Evolutionary conservation across 35 echinoderm and acorn worm species (phyloP).

Genomic region (Ophiothrix spiculata): DNA sequence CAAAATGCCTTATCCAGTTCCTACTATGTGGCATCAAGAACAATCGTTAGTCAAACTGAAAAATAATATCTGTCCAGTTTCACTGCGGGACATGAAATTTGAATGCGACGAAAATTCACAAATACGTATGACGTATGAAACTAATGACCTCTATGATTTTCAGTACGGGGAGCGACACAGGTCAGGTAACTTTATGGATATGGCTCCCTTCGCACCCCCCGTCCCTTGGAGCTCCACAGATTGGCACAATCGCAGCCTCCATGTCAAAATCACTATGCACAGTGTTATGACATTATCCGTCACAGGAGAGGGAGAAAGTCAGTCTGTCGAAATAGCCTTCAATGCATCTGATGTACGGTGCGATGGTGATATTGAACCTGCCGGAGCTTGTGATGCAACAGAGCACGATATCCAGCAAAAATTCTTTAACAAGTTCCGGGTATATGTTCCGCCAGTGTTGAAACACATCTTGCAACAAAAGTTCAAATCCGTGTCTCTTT

Average conservation of each 20-base stretch:
- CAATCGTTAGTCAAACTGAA: not conserved
- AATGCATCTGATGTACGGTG: not conserved
- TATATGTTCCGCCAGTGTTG: not conserved
- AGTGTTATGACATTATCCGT: not conserved
- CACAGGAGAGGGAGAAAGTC: not conserved
- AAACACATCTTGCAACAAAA: not conserved
- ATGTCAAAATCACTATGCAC: not conserved
- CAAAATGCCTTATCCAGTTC: not conserved
- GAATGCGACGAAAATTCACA: not conserved
- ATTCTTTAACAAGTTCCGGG: not conserved
- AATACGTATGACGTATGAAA: not conserved
- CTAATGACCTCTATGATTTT: not conserved
- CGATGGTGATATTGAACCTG: conserved; percentile 1
- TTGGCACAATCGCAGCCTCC: not conserved
- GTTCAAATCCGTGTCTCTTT: not conserved
- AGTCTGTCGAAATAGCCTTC: not conserved
- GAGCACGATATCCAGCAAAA: not conserved
- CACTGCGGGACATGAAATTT: not conserved
- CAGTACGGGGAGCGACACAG: not conserved
- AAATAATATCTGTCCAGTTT: not conserved
- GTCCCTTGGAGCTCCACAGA: too few relatives aligned
- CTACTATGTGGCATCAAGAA: not conserved
- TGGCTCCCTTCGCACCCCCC: too few relatives aligned
- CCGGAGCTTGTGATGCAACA: not conserved
- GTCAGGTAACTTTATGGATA: not conserved